Percentiles rank a stretch among this genome's conserved stretches.
Evolutionary conservation across 2,888 invertebrate genomes (phyloP).

Genomic region (Acleris sparsana): DNA sequence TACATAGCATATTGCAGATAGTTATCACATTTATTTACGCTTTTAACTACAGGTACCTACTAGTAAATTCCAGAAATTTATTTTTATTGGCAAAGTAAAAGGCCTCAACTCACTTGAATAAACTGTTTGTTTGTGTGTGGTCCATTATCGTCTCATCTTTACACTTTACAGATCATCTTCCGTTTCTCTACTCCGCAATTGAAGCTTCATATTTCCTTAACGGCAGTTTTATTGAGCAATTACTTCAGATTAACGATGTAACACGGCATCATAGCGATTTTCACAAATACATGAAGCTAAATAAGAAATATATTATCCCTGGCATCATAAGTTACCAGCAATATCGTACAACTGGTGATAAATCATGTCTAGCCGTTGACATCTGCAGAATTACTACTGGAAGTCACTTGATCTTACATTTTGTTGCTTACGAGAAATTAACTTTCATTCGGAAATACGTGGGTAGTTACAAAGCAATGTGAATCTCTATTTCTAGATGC

Average conservation of each 20-base stretch:
- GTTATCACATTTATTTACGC: too few relatives aligned
- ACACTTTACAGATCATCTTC: background rate
- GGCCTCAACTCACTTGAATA: too few relatives aligned
- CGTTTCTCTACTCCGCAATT: background rate
- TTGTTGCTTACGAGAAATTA: background rate
- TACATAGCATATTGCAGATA: too few relatives aligned
- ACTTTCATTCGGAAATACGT: too few relatives aligned
- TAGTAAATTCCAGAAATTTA: too few relatives aligned
- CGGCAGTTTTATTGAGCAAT: constrained; percentile 4
- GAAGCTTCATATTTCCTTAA: background rate
- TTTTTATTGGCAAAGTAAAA: too few relatives aligned
- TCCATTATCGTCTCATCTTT: too few relatives aligned
- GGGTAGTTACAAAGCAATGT: too few relatives aligned
- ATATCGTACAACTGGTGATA: constrained; percentile 34
- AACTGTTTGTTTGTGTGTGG: too few relatives aligned
- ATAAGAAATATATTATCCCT: constrained; percentile 33
- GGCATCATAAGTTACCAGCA: constrained; percentile 33
- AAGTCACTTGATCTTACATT: constrained; percentile 8
- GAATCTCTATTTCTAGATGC: too few relatives aligned
- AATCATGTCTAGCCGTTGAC: constrained; percentile 31
- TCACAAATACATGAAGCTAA: constrained; percentile 31
- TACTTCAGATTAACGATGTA: constrained; percentile 9
- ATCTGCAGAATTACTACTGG: constrained; percentile 25
- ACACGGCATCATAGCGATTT: constrained; percentile 13
- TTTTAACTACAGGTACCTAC: too few relatives aligned